A percentile compares a stretch with the other conserved stretches of the same genome.
These are phyloP conservation scores for Aelia acuminata DNA, from an alignment of 2,888 invertebrate genomes.

Conservation along the genomic window DNA sequence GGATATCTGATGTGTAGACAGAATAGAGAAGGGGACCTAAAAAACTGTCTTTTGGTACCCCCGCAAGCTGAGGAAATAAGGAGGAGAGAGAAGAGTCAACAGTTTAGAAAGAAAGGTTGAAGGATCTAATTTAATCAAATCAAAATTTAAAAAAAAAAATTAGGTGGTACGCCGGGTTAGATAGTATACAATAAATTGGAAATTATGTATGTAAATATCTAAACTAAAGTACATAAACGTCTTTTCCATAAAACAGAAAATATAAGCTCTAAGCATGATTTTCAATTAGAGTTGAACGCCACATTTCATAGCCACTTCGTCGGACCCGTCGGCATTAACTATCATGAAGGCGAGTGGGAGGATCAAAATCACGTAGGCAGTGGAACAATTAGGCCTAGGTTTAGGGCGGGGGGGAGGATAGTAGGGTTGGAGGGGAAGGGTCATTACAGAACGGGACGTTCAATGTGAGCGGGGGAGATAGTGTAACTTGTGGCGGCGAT, in stretches of 20 bases:
- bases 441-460: slow-evolving; percentile 32
- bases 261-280: background rate
- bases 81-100: too few species aligned
- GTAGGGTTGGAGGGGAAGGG: background rate
- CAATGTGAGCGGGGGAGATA: background rate
- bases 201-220: too few species aligned
- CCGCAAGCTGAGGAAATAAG: too few species aligned
- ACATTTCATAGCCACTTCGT: background rate
- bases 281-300: background rate
- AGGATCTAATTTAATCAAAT: too few species aligned
- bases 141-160: too few species aligned
- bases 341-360: background rate
- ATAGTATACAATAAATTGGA: too few species aligned
- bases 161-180: too few species aligned
- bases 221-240: too few species aligned
- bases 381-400: slow-evolving; percentile 18
- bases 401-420: background rate
- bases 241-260: background rate
- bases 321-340: background rate
- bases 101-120: too few species aligned
- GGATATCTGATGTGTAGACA: too few species aligned
- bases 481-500: background rate
- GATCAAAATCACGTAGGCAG: slow-evolving; percentile 21
- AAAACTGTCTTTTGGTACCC: too few species aligned
- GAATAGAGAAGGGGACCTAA: too few species aligned